Evolutionary conservation across 2,888 invertebrate genomes (phyloP).

Genomic region (Cosmorhoe ocellata): DNA sequence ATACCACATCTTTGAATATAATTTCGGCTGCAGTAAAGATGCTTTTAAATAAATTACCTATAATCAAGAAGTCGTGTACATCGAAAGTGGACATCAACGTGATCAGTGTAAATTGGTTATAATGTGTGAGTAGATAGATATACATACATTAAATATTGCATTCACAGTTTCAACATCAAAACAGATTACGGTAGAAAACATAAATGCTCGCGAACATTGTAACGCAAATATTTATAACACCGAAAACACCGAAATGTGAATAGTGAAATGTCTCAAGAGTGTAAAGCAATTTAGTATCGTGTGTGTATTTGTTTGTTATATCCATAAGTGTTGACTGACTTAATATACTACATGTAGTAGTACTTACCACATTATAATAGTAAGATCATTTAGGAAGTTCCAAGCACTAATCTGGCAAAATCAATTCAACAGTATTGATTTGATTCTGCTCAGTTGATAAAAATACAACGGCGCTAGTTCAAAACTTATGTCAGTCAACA

Average conservation of each 20-base stretch:
- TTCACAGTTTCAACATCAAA: constrained; percentile 45
- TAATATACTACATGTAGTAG: too few relatives aligned
- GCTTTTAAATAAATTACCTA: constrained; percentile 42
- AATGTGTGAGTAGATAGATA: constrained; percentile 42
- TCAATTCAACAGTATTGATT: constrained; percentile 46
- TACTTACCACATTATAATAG: too few relatives aligned
- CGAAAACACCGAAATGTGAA: constrained; percentile 59
- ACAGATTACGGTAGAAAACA: constrained; percentile 39
- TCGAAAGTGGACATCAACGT: constrained; percentile 56
- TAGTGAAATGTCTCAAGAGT: constrained; percentile 46
- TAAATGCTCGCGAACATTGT: constrained; percentile 47
- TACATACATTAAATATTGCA: constrained; percentile 41
- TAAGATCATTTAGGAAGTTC: constrained; percentile 25
- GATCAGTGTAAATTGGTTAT: constrained; percentile 40
- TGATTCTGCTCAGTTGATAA: constrained; percentile 38
- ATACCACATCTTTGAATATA: constrained; percentile 47
- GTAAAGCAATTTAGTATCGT: constrained; percentile 64
- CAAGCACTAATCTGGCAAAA: constrained; percentile 34
- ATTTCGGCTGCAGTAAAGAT: constrained; percentile 53
- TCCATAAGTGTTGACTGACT: constrained; percentile 75
- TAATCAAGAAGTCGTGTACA: constrained; percentile 53
- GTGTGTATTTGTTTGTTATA: constrained; percentile 66
- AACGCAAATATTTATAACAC: constrained; percentile 44
- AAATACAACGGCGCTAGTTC: constrained; percentile 21
- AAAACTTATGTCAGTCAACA: constrained; percentile 70